Base-by-base conservation (phyloP, 2,888 invertebrate species). In the Pogonocherus hispidulus region DNA sequence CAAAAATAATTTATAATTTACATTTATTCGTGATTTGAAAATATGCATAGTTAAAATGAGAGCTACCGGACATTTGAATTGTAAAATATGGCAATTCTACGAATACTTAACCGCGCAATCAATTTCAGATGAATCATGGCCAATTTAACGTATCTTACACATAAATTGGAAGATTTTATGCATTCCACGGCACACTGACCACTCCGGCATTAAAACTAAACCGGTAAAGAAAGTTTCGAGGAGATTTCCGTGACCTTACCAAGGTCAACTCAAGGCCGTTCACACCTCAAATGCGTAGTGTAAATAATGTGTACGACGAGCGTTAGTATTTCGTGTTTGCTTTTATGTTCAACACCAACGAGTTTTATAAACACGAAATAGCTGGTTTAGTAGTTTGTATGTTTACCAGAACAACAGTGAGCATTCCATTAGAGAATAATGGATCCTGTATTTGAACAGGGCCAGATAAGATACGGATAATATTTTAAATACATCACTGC, bases 211-310 rank as follows among this genome's bases (percentile, higher is more conserved):
- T 64, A 11, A 47, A 64, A 57, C 46, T 49, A 66, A 64, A 67
- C 63, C 67, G 51, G 63, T 63, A 63, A 67, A 63, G 67, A 67
- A 67, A 67, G 67, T 67, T 67, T 27, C 11, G 49, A 51, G 46
- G 67, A 57, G 16, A 18, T 57, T 67, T 66, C 66, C 41, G 69
- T 67, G 66, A 56, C 66, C 67, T 63, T 66, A 69, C 35, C 51
- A 70, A 70, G 67, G 67, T 67, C 64, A 67, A 51, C 14, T 49
- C 70, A 70, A 70, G 70, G 70, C 67, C 67, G 70, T 70, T 70
- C 67, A 70, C 64, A 67, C 60, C 46, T 67, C 19, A 19, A 49
- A 46, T 49, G 57, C 35, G 56, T 32, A 23, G 59, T 47, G 59
- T 69, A 51, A 68, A 68, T 56, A 55, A 19, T 19, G 35, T 60